Conservation (phyloP, 2,797 vertebrate species). For the Simalia tracyae region DNA sequence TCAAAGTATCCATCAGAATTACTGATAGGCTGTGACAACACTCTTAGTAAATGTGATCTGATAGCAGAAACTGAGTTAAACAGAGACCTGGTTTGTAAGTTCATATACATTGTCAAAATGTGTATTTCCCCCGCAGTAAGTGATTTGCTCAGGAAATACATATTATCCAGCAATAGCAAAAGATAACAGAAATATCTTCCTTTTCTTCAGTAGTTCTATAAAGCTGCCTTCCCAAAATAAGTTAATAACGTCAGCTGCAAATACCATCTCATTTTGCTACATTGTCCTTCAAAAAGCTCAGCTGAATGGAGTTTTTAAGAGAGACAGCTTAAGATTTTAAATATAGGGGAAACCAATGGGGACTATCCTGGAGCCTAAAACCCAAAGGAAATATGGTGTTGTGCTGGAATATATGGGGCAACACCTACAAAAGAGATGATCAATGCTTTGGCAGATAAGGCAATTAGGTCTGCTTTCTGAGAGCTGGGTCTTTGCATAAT, state of each 20-base stretch:
- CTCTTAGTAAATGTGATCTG: constrained; percentile 7
- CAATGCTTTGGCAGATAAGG: not conserved
- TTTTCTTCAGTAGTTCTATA: not conserved
- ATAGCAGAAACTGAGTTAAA: constrained; percentile 25
- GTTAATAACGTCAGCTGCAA: not conserved
- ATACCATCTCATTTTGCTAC: not conserved
- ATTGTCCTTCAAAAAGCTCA: not conserved
- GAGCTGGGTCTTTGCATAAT: not conserved
- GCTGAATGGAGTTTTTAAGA: not conserved
- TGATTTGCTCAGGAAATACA: constrained; percentile 6
- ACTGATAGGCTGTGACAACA: constrained; percentile 9
- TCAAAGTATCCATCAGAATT: not conserved
- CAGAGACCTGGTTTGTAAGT: constrained; percentile 10
- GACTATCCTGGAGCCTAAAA: not conserved
- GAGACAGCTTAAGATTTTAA: not conserved
- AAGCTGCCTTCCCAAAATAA: not conserved
- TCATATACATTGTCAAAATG: constrained; percentile 27
- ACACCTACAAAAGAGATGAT: not conserved
- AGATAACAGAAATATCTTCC: not conserved
- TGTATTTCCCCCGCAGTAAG: not conserved
- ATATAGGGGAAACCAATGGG: not conserved
- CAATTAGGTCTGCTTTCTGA: not conserved
- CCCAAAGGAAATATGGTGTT: not conserved
- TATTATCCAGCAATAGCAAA: constrained; percentile 2
- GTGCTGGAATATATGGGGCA: not conserved